These are phyloP conservation scores for Platysteira castanea DNA, from an alignment of 2,113 vertebrate genomes.

Conservation along the genomic window DNA sequence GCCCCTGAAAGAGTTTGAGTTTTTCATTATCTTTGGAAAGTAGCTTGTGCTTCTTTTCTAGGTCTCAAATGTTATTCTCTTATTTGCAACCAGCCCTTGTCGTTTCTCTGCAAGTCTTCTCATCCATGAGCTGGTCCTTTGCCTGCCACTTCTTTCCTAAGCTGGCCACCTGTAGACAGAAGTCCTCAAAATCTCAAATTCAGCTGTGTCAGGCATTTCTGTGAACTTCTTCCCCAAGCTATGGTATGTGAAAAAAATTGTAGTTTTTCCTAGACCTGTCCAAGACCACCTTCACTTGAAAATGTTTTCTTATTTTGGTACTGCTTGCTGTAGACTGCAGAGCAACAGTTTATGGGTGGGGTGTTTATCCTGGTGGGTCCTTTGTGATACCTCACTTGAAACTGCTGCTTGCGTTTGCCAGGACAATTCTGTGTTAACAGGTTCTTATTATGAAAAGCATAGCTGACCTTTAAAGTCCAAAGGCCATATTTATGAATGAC, in stretches of 20 bases:
- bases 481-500: conserved; percentile 45
- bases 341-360: not conserved
- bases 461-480: conserved; percentile 50
- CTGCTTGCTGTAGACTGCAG: not conserved
- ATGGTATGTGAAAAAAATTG: not conserved
- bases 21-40: conserved; percentile 35
- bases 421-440: not conserved
- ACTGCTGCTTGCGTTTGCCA: not conserved
- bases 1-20: not conserved
- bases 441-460: conserved; percentile 30
- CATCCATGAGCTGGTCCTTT: not conserved
- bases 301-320: not conserved
- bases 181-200: not conserved
- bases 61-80: not conserved
- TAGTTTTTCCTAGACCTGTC: not conserved
- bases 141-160: not conserved
- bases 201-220: not conserved
- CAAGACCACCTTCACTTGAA: not conserved
- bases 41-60: conserved; percentile 8
- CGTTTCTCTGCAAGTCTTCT: not conserved
- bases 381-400: not conserved
- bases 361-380: not conserved
- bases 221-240: not conserved
- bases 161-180: not conserved
- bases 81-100: not conserved